Base-by-base conservation (phyloP, 2,888 invertebrate species). In the Hedychridium roseum region DNA sequence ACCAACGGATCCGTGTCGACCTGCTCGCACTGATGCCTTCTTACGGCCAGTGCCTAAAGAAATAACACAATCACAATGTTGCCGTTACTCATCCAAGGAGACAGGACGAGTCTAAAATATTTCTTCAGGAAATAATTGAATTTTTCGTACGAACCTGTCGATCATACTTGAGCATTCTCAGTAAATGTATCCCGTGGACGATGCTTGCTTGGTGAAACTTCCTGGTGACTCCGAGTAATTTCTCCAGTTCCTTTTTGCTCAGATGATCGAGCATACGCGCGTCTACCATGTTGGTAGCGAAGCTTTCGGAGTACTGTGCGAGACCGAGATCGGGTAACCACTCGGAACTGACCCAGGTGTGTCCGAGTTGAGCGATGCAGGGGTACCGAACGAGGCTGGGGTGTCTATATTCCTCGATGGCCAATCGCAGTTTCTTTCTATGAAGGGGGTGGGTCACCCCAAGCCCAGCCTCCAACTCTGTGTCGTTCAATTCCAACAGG, bases 131-230 rank as follows among this genome's bases (percentile, higher is more conserved):
- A n/a, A n/a, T n/a, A n/a, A n/a, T n/a, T n/a, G n/a, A n/a, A n/a
- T n/a, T n/a, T n/a, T n/a, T n/a, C n/a, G n/a, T n/a, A n/a, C 80
- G 80, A 73, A 89, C 90, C 84, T 93, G 92, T 75, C 93, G 84
- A 78, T 97, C 95, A 74, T 94, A 97, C 72, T 93, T 92, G 82
- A 95, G 88, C 82, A 94, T 91, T 60, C 94, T 85, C 62, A 97
- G 83, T 64, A 97, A 83, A 81, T 96, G 94, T 60, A 97, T 92
- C 50, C 93, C 96, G 74, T 95, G 94, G 40, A 95, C 91, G 64
- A 97, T 90, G 65, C 94, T 94, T 6, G 93, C 92, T 80, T 96
- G 95, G 81, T 96, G 95, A 80, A 95, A 95, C 80, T 95, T 95
- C 54, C 94, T 85, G 26, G 92, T 93, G 5, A 97, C 93, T 4